phyloP scores from a whole-genome alignment of 1,140 invertebrate genomes.

The Drosophila parvula region DNA sequence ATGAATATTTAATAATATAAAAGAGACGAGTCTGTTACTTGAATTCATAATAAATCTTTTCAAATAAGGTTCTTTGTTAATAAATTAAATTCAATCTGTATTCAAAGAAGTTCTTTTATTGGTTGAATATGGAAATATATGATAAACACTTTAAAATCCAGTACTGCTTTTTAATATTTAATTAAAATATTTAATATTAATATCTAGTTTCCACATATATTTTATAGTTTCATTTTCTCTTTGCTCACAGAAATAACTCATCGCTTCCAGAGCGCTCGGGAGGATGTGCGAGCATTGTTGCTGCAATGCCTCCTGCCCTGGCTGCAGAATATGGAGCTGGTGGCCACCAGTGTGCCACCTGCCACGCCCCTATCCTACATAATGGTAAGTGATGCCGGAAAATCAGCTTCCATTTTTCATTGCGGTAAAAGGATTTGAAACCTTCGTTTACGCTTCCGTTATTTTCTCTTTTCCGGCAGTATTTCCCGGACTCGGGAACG shows the following conservation, averaged over 20 bases:
- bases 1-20: neutral
- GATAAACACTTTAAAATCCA: neutral
- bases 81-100: neutral
- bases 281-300: constrained; percentile 94
- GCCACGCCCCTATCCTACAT: constrained; percentile 92
- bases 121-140: neutral
- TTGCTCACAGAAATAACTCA: constrained; percentile 94
- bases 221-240: neutral
- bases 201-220: neutral
- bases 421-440: neutral
- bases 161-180: no score
- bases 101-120: neutral
- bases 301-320: constrained; percentile 97
- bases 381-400: constrained; percentile 86
- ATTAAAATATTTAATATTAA: no score
- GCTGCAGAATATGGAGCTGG: constrained; percentile 99
- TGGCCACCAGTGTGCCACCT: constrained; percentile 97
- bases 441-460: constrained; percentile 5
- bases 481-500: constrained; percentile 89
- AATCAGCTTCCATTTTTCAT: constrained; percentile 7
- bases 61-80: neutral
- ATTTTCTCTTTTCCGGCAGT: constrained; percentile 84
- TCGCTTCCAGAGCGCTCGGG: constrained; percentile 97
- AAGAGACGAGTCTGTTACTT: neutral
- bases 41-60: neutral